Conservation (phyloP, 92 coral and sea anemone species). For the Palythoa heliodiscus region DNA sequence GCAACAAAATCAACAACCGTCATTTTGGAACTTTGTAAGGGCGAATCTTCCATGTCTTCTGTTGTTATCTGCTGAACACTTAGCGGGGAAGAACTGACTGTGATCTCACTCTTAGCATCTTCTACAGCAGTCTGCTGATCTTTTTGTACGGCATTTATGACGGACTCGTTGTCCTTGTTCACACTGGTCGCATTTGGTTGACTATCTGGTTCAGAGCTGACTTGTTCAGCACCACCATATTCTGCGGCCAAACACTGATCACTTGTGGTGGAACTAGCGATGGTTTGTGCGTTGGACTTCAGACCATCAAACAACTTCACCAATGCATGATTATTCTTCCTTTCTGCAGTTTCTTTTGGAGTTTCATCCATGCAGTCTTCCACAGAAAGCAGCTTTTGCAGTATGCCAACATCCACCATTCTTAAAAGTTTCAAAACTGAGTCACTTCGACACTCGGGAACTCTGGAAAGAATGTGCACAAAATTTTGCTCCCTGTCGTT, state of each 20-base stretch:
- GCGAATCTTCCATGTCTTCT: not conserved
- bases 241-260: not conserved
- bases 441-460: slow-evolving; percentile 3
- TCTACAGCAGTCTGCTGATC: not conserved
- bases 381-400: slow-evolving; percentile 17
- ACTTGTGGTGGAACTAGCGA: not conserved
- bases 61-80: not conserved
- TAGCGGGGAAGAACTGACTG: not conserved
- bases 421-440: slow-evolving; percentile 3
- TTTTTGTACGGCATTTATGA: not conserved
- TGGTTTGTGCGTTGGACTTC: not conserved
- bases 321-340: not conserved
- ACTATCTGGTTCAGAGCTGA: not conserved
- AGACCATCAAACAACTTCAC: not conserved
- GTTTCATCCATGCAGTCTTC: slow-evolving; percentile 39
- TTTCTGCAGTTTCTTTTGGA: slow-evolving; percentile 36
- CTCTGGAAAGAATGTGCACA: slow-evolving; percentile 32
- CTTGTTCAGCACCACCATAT: not conserved
- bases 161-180: not conserved
- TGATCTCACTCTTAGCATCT: not conserved
- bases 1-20: slow-evolving; percentile 32
- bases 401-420: not conserved
- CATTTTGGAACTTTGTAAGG: slow-evolving; percentile 20
- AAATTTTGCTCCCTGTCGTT: slow-evolving; percentile 40
- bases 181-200: not conserved